Evolutionary conservation across 1,140 invertebrate genomes (phyloP), one percentile per base, ranked within the genome.

Genomic region (Sesamia nonagrioides): DNA sequence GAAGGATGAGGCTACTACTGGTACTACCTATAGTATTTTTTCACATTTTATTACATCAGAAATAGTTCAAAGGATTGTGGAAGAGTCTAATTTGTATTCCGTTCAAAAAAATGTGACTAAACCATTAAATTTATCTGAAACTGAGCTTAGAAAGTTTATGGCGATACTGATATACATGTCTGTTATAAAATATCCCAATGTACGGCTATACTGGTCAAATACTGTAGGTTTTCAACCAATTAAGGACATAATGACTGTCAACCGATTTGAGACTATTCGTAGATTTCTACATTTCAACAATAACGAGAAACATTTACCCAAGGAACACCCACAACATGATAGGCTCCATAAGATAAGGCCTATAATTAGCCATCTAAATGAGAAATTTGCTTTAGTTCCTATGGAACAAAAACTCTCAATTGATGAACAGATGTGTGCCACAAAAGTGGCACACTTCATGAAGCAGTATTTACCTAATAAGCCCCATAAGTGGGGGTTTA

Each of bases 401-500:
- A 13, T 21, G 7, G 48, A 83, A 11, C 63, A 84, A 58, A 6
- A 73, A 2, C 71, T 87, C 33, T 85, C 85, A 15, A 42, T 88
- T 18, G 84, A 86, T 66, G 86, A 86, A 52, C 80, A 84, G 48
- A 84, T 86, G 68, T 81, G 80, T 79, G 45, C 78, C 45, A 84
- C 82, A 15, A 84, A 88, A 81, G 71, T 81, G 15, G 42, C 18
- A 9, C 79, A 83, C 68, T 81, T 75, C 72, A 27, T 78, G 71
- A 85, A 84, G 58, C 84, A 86, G 54, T 86, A 84, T 61, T 18
- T 82, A 8, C 78, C 84, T 11, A 83, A 83, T 11, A 89, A 89
- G 58, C 89, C 87, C 54, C 82, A 91, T 60, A 92, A 91, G 84
- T 92, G 85, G 88, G 90, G 87, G 5, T 92, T 85, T 68, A 91